Conservation (phyloP, 2,888 invertebrate genomes). For the Gisinianus flammeolus region DNA sequence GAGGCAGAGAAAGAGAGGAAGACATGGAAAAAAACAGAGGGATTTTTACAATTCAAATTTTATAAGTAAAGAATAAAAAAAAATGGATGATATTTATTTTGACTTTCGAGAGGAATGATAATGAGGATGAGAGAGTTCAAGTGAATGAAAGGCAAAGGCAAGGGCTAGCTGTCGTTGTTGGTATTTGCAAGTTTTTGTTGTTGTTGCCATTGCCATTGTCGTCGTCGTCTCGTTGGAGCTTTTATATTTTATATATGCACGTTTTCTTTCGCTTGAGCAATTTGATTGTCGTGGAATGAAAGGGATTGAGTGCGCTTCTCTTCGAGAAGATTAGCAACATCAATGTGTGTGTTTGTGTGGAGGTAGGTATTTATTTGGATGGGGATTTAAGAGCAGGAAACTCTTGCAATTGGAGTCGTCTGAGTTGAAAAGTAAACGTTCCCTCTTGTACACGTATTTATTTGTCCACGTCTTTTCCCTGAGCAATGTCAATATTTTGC, state of each 20-base stretch:
- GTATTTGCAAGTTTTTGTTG: background rate
- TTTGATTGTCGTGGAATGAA: constrained; percentile 22
- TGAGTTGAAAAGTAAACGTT: background rate
- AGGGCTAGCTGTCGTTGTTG: background rate
- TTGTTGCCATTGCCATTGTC: background rate
- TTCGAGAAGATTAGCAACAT: background rate
- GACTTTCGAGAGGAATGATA: background rate
- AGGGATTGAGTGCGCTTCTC: background rate
- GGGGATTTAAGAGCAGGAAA: constrained; percentile 25
- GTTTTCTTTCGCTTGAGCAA: background rate
- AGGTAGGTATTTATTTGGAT: constrained; percentile 13
- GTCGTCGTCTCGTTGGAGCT: background rate
- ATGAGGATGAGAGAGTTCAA: background rate
- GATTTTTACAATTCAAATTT: background rate
- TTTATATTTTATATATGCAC: too few species aligned
- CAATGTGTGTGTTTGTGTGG: background rate
- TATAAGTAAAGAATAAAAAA: background rate
- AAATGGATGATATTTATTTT: background rate
- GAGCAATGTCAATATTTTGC: constrained; percentile 19
- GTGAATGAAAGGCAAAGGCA: background rate
- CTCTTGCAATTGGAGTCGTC: background rate
- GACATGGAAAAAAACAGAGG: background rate
- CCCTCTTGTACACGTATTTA: constrained; percentile 2
- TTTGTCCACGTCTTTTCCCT: constrained; percentile 16
- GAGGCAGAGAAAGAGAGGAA: background rate